Base-by-base conservation (phyloP, 2,888 invertebrate genomes). In the Myathropa florea region DNA sequence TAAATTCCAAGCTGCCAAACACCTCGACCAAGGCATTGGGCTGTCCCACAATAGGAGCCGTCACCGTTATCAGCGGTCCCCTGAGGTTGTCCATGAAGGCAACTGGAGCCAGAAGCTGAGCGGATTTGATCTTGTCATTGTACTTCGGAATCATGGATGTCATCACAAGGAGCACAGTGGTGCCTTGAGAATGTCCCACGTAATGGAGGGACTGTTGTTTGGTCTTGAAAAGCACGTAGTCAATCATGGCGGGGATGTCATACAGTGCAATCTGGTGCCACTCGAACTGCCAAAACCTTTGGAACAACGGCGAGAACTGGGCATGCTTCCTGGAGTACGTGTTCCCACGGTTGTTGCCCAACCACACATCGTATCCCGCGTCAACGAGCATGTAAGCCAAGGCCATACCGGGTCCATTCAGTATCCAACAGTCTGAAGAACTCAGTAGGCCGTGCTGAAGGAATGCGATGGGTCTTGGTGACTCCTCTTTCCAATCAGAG, bases 181-280 rank as follows among this genome's bases (percentile, higher is more conserved):
- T 96, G 0, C 98, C 92, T 88, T 92, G 92, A 0, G 92, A 92
- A 82, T 92, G 92, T 95, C 97, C 98, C 0, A 96, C 92, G 91
- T 97, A 97, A 90, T 95, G 95, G 0, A 98, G 90, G 39, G 94
- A 93, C 3, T 93, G 89, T 59, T 94, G 93, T 0, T 94, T 94
- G 0, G 96, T 95, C 4, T 90, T 87, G 0, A 90, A 90, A 0
- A 96, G 90, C 2, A 95, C 93, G 90, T 95, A 95, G 90, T 98
- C 96, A 70, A 98, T 95, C 94, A 96, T 96, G 0, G 96, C 94
- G 0, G 98, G 97, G 63, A 98, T 90, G 91, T 98, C 98, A 88
- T 94, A 94, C 26, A 93, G 88, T 0, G 95, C 96, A 93, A 96
- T 95, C 91, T 97, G 95, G 89, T 96, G 95, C 94, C 95, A 96